phyloP scores from a whole-genome alignment of 2,113 vertebrate genomes.

The Macroglossus sobrinus region DNA sequence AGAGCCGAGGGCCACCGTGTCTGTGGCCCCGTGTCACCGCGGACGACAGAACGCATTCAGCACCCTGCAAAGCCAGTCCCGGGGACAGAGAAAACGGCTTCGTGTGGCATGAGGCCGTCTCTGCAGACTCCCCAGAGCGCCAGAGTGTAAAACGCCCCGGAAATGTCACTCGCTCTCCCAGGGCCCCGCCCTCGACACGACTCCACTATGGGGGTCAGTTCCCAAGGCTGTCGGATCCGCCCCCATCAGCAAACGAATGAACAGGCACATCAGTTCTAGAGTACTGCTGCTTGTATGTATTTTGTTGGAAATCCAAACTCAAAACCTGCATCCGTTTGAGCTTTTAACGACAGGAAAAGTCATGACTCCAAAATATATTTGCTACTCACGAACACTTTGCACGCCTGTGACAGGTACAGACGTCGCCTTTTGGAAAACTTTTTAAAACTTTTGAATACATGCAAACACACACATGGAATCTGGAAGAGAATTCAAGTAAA shows the following conservation, averaged over 20 bases:
- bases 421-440: neutral
- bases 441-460: neutral
- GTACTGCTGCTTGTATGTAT: neutral
- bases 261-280: neutral
- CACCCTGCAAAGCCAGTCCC: neutral
- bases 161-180: neutral
- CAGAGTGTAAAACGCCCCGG: neutral
- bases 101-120: neutral
- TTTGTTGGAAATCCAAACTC: neutral
- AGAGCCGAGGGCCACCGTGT: neutral
- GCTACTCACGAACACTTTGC: neutral
- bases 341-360: conserved; percentile 1
- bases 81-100: neutral
- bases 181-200: neutral
- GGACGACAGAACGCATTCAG: neutral
- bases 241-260: neutral
- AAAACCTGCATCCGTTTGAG: neutral
- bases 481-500: neutral
- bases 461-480: neutral
- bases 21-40: neutral
- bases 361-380: neutral
- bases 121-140: neutral
- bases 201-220: neutral
- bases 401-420: too few relatives aligned
- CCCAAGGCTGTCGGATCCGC: neutral